These are phyloP conservation scores for Lacanobia wlatinum DNA, from an alignment of 2,888 invertebrate species.

Conservation along the genomic window DNA sequence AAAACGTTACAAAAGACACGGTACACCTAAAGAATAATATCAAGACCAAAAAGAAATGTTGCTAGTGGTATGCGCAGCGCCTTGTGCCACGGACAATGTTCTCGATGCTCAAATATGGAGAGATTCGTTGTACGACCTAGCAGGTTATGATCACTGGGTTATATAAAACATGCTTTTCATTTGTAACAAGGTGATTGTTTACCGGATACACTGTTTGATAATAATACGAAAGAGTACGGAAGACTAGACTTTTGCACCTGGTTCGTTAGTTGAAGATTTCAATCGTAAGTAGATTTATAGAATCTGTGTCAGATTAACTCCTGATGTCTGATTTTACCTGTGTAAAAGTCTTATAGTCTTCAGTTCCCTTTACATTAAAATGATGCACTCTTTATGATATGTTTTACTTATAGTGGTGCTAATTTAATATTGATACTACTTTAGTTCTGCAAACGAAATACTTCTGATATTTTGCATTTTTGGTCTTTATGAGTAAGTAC, in stretches of 20 bases:
- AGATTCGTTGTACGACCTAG: slow-evolving; percentile 85
- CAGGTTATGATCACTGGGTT: slow-evolving; percentile 69
- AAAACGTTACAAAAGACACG: slow-evolving; percentile 93
- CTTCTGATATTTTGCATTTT: slow-evolving; percentile 17
- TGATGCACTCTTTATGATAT: slow-evolving; percentile 34
- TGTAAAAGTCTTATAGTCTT: slow-evolving; percentile 23
- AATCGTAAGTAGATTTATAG: background rate
- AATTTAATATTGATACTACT: slow-evolving; percentile 49
- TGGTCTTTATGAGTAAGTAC: slow-evolving; percentile 49
- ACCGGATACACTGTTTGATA: slow-evolving; percentile 20
- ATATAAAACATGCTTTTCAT: slow-evolving; percentile 34
- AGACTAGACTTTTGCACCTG: slow-evolving; percentile 12
- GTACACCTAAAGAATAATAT: slow-evolving; percentile 93
- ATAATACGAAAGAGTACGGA: background rate
- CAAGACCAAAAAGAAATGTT: slow-evolving; percentile 92
- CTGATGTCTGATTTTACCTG: background rate
- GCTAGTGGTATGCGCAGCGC: slow-evolving; percentile 84
- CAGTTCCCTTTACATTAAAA: slow-evolving; percentile 4
- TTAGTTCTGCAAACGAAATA: slow-evolving; percentile 16
- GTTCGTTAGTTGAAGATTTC: background rate
- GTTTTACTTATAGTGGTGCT: slow-evolving; percentile 47
- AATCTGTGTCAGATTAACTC: background rate
- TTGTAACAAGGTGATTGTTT: slow-evolving; percentile 15
- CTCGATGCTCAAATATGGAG: slow-evolving; percentile 87
- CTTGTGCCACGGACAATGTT: slow-evolving; percentile 85